A percentile compares a stretch with the other conserved stretches of the same genome.
phyloP scores from a whole-genome alignment of 2,888 invertebrate species.

The Athalia cordata region DNA sequence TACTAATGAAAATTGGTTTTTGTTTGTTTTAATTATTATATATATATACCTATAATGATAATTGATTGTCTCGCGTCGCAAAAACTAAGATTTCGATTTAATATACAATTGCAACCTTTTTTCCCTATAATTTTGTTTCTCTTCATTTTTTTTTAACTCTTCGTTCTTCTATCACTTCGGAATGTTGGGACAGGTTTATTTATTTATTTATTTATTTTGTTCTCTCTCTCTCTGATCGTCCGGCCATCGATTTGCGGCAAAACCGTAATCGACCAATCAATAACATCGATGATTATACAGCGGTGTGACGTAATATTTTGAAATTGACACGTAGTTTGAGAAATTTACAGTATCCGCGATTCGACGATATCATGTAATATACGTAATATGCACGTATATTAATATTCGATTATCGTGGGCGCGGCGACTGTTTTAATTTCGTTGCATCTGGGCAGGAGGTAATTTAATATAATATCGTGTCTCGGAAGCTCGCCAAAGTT shows the following conservation, averaged over 20 bases:
- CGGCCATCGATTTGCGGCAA: background rate
- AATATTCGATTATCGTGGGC: too few relatives aligned
- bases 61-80: constrained; percentile 19
- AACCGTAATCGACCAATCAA: background rate
- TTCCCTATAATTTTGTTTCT: background rate
- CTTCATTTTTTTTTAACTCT: background rate
- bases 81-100: constrained; percentile 23
- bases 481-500: background rate
- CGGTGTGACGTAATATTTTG: background rate
- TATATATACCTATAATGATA: background rate
- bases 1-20: constrained; percentile 29
- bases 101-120: constrained; percentile 2
- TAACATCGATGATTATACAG: background rate
- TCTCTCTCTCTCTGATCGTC: constrained; percentile 31
- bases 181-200: background rate
- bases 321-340: constrained; percentile 6
- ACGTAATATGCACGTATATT: too few relatives aligned
- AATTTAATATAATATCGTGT: background rate
- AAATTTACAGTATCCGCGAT: too few relatives aligned
- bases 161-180: background rate
- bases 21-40: background rate
- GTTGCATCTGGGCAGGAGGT: too few relatives aligned
- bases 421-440: too few relatives aligned
- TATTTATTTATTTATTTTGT: constrained; percentile 37
- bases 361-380: too few relatives aligned